phyloP scores from a whole-genome alignment of 1,140 invertebrate species.

The Drosophila nasuta region DNA sequence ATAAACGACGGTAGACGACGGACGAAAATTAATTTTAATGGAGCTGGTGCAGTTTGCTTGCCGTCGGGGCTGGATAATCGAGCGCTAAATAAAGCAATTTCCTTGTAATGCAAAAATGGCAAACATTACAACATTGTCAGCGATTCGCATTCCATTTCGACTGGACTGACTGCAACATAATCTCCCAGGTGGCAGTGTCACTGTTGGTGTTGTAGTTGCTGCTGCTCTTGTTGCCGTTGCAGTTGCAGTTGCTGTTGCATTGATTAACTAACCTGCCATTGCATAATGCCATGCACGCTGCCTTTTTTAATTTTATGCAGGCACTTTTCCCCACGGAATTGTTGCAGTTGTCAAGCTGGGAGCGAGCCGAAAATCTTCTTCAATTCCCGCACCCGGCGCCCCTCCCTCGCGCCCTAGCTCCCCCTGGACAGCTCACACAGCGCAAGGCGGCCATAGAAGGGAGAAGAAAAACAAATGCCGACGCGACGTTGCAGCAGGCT shows the following conservation, averaged over 20 bases:
- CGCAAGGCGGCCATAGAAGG: slow-evolving; percentile 23
- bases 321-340: slow-evolving; percentile 57
- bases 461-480: slow-evolving; percentile 32
- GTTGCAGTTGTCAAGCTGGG: slow-evolving; percentile 68
- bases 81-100: slow-evolving; percentile 73
- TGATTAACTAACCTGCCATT: slow-evolving; percentile 73
- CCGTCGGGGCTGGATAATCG: slow-evolving; percentile 32
- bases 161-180: slow-evolving; percentile 41
- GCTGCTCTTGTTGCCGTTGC: slow-evolving; percentile 31
- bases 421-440: not conserved
- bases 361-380: slow-evolving; percentile 64
- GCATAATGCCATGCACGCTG: slow-evolving; percentile 66
- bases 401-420: slow-evolving; percentile 1
- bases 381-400: slow-evolving; percentile 30
- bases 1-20: slow-evolving; percentile 27
- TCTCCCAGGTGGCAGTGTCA: slow-evolving; percentile 60
- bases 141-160: slow-evolving; percentile 49
- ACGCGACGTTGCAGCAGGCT: slow-evolving; percentile 23
- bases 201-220: slow-evolving; percentile 53
- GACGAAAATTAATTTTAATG: slow-evolving; percentile 37
- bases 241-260: slow-evolving; percentile 58
- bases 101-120: slow-evolving; percentile 59
- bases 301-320: slow-evolving; percentile 53
- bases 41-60: slow-evolving; percentile 19
- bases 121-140: slow-evolving; percentile 62